Evolutionary conservation across 2,113 vertebrate genomes (phyloP).

Genomic region (Gnathonemus echidnorhynchus): DNA sequence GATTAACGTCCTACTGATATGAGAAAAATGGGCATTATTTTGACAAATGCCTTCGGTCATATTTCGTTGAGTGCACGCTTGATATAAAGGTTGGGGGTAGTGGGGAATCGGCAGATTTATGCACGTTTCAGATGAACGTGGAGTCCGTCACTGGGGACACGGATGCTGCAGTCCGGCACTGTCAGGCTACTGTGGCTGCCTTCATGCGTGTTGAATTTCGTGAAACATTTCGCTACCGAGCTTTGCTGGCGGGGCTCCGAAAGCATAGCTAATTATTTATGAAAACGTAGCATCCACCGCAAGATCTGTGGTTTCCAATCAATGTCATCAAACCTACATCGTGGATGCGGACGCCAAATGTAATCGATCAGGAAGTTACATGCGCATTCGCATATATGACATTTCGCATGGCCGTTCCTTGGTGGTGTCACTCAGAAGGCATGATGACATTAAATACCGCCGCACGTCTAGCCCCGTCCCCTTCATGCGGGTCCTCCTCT

Average conservation of each 20-base stretch:
- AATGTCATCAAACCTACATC: not conserved
- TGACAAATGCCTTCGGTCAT: not conserved
- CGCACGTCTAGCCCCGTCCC: constrained; percentile 12
- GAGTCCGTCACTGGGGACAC: constrained; percentile 37
- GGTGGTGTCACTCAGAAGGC: not conserved
- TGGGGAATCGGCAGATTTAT: constrained; percentile 55
- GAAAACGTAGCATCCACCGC: not conserved
- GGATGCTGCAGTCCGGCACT: not conserved
- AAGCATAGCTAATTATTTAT: not conserved
- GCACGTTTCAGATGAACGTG: constrained; percentile 53
- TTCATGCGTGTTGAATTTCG: not conserved
- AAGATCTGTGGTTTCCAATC: not conserved
- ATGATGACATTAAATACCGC: constrained; percentile 16
- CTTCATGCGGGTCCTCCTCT: constrained; percentile 11
- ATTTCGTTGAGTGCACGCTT: constrained; percentile 14
- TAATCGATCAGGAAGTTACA: not conserved
- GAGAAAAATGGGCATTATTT: not conserved
- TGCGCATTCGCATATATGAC: not conserved
- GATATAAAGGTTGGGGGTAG: constrained; percentile 22
- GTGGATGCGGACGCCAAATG: not conserved
- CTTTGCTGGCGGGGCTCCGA: not conserved
- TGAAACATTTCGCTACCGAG: not conserved
- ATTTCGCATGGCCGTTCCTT: not conserved
- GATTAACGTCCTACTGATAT: not conserved
- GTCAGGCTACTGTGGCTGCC: not conserved